Evolutionary conservation across 2,888 invertebrate genomes (phyloP), one percentile per base, ranked within the genome.

Genomic region (Bombyx huttoni): DNA sequence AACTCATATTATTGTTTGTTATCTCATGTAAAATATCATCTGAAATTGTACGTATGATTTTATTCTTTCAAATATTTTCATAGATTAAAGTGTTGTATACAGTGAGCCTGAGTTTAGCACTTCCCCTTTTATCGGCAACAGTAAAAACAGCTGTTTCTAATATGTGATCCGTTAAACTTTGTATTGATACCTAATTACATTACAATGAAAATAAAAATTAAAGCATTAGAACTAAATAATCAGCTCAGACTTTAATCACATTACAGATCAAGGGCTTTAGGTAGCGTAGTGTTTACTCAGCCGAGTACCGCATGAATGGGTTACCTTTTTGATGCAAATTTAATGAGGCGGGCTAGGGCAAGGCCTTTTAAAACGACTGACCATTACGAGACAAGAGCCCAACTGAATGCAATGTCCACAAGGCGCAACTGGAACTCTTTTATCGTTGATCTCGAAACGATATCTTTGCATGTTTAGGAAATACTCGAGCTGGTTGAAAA

Each of bases 351-450:
- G 70, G 64, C 63, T 63, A 64, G 72, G 68, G 72, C 40, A 69
- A 65, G 62, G 70, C 65, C 64, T 70, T 74, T 75, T 73, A 66
- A 63, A 73, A 56, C 61, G 73, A 75, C 78, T 83, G 83, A 83
- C 83, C 83, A 78, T 83, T 81, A 81, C 74, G 60, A 73, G 69
- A 78, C 78, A 78, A 81, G 78, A 68, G 73, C 62, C 58, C 58
- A 71, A 64, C 68, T 80, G 74, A 73, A 71, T 70, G 71, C 73
- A 70, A 61, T 76, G 78, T 72, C 80, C 78, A 62, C 57, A 54
- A 46, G 54, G 48, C 35, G 50, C 34, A 49, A 51, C 51, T 52
- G 13, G 35, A 47, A 57, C 56, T 49, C 55, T 59, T 64, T 55
- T 62, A 60, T 59, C 56, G 51, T 54, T 13, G 35, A 62, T 62